A percentile compares a stretch with the other conserved stretches of the same genome.
Conservation (phyloP, 1,140 invertebrate species). For the Nomia melanderi region DNA sequence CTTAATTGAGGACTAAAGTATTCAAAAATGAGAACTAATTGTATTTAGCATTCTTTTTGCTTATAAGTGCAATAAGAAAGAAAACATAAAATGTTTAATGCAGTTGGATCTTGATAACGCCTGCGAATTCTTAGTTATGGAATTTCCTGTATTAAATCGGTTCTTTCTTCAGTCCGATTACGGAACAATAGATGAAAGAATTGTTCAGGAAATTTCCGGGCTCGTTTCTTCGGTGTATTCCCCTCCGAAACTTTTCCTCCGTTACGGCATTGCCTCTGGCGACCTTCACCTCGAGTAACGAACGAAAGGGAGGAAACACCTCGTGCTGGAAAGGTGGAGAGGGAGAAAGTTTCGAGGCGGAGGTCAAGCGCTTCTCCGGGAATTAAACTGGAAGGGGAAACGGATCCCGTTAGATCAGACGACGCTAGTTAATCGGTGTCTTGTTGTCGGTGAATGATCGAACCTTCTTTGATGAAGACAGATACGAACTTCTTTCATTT, state of each 20-base stretch:
- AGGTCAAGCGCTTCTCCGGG: conserved; percentile 56
- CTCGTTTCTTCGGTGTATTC: conserved; percentile 5
- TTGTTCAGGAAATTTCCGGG: neutral
- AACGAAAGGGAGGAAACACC: conserved; percentile 63
- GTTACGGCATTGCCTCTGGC: conserved; percentile 55
- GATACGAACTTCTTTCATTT: neutral
- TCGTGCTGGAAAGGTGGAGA: conserved; percentile 34
- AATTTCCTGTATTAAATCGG: neutral
- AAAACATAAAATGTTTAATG: no score
- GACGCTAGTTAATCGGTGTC: conserved; percentile 45
- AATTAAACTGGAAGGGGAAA: conserved; percentile 41
- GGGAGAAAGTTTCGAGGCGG: conserved; percentile 60
- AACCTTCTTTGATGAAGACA: no score
- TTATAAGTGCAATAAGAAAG: no score
- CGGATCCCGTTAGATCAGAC: conserved; percentile 58
- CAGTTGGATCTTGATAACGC: no score
- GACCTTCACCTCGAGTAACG: conserved; percentile 64
- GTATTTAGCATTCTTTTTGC: no score
- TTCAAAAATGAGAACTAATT: no score
- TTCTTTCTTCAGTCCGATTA: neutral
- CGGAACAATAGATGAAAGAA: neutral
- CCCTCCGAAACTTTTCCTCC: conserved; percentile 52
- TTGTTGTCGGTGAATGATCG: conserved; percentile 18
- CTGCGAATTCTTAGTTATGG: neutral
- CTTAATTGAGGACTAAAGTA: no score